Percentiles rank a stretch among this genome's conserved stretches.
Evolutionary conservation across 2,888 invertebrate genomes (phyloP).

Genomic region (Zaprionus lineosus): DNA sequence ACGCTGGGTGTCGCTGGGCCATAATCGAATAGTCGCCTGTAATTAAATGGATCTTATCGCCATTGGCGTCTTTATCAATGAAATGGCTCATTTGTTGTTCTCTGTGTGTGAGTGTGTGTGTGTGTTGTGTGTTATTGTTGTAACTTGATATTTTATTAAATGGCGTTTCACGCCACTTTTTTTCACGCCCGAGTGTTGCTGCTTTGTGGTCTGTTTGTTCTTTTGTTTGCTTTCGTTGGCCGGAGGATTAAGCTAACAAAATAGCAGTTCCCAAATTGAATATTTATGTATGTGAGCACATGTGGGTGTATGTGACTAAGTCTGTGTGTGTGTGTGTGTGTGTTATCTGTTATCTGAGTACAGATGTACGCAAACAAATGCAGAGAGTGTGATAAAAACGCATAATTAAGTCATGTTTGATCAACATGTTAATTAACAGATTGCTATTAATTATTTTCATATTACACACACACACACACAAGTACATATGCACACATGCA

Average conservation of each 20-base stretch:
- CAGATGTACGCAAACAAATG: constrained; percentile 28
- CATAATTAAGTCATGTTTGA: constrained; percentile 69
- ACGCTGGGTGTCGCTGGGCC: constrained; percentile 4
- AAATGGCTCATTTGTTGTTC: constrained; percentile 57
- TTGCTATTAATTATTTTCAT: constrained; percentile 71
- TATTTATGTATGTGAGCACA: constrained; percentile 41
- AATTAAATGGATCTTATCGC: constrained; percentile 70
- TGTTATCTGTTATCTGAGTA: constrained; percentile 25
- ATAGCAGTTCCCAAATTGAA: constrained; percentile 58
- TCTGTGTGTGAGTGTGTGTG: no score
- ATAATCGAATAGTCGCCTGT: constrained; percentile 51
- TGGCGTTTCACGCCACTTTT: constrained; percentile 61
- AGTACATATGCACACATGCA: constrained; percentile 3
- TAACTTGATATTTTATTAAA: constrained; percentile 67
- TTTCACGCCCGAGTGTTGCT: constrained; percentile 23
- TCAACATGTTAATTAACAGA: constrained; percentile 75
- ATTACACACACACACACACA: constrained; percentile 43
- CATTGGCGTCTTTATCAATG: constrained; percentile 61
- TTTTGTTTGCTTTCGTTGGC: constrained; percentile 60
- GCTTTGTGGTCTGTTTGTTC: constrained; percentile 44
- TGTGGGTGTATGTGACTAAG: no score
- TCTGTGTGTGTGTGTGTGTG: constrained; percentile 28
- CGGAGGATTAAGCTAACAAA: constrained; percentile 62
- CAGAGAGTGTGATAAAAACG: constrained; percentile 43
- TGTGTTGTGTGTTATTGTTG: constrained; percentile 43